phyloP scores from a whole-genome alignment of 2,113 vertebrate genomes.

The Pavo muticus region DNA sequence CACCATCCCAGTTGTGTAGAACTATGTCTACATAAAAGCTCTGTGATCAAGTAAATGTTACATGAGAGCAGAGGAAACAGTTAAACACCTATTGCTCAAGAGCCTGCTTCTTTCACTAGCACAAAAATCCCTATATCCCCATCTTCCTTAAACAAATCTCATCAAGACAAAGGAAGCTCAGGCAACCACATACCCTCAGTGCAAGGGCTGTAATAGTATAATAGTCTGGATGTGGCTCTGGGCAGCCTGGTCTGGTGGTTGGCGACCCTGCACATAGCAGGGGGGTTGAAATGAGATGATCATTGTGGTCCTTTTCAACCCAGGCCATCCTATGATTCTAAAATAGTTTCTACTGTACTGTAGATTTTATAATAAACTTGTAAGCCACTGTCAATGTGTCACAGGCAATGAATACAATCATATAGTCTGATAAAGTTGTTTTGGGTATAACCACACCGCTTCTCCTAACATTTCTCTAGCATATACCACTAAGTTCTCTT shows the following conservation, averaged over 20 bases:
- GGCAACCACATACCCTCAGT: neutral
- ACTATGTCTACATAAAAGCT: neutral
- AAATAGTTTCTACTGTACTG: neutral
- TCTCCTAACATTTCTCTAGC: neutral
- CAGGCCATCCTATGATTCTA: too few relatives aligned
- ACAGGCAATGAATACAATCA: neutral
- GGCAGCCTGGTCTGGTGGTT: too few relatives aligned
- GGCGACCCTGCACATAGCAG: too few relatives aligned
- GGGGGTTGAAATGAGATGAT: too few relatives aligned
- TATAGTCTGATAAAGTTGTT: neutral
- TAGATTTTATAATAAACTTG: neutral
- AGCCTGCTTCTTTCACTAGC: rapidly evolving
- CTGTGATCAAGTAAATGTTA: neutral
- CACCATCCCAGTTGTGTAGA: rapidly evolving
- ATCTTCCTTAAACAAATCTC: neutral
- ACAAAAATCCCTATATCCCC: neutral
- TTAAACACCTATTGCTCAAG: neutral
- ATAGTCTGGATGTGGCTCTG: too few relatives aligned
- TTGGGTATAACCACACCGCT: neutral
- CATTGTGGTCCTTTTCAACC: too few relatives aligned
- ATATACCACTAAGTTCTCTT: neutral
- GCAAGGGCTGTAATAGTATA: neutral
- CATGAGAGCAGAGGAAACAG: neutral
- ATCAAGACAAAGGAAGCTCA: neutral
- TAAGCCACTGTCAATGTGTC: neutral